Evolutionary conservation across 2,113 vertebrate species (phyloP).

Genomic region (Noturus placidus): DNA sequence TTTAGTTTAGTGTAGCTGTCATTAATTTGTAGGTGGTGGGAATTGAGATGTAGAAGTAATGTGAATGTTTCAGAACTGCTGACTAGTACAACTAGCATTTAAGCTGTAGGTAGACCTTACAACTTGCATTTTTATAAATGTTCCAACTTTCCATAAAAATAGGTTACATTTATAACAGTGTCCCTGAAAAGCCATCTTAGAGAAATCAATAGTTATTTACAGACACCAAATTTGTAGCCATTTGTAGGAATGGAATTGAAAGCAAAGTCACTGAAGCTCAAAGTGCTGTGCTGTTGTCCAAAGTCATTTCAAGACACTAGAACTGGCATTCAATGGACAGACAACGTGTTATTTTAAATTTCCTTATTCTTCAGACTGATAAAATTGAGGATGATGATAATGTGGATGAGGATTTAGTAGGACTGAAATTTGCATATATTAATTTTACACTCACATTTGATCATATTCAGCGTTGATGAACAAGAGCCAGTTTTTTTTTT

Average conservation of each 20-base stretch:
- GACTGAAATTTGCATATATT: conserved; percentile 4
- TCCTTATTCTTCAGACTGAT: not conserved
- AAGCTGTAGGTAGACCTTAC: not conserved
- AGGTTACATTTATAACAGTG: not conserved
- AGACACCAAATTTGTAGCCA: conserved; percentile 21
- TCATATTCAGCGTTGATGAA: conserved; percentile 13
- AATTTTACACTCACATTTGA: conserved; percentile 7
- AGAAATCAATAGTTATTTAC: conserved; percentile 30
- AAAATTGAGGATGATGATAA: not conserved
- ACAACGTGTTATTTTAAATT: not conserved
- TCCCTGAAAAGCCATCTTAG: not conserved
- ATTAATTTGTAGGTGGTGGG: not conserved
- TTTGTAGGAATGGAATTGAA: conserved; percentile 13
- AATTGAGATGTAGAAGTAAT: not conserved
- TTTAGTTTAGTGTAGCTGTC: not conserved
- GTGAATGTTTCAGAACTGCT: not conserved
- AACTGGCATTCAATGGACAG: not conserved
- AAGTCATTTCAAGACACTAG: not conserved
- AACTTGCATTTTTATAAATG: not conserved
- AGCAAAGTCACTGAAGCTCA: not conserved
- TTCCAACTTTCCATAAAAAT: not conserved
- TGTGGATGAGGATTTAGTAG: conserved; percentile 1
- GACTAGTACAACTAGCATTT: not conserved
- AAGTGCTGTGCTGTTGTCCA: not conserved
- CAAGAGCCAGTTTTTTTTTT: not conserved